Conservation (phyloP, 1,140 invertebrate genomes). For the Chironomus tepperi region DNA sequence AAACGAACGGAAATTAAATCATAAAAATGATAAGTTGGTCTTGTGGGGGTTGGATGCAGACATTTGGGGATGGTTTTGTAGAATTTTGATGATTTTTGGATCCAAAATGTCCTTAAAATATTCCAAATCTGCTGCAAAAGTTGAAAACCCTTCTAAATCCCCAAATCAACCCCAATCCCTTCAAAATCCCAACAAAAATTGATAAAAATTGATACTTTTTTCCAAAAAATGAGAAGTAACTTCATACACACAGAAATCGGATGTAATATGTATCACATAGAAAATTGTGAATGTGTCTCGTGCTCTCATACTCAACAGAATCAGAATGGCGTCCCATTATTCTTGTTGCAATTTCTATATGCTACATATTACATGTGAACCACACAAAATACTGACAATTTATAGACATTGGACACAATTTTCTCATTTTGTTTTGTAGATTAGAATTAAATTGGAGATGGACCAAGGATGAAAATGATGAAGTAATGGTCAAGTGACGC, state of each 20-base stretch:
- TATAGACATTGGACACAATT: conserved; percentile 3
- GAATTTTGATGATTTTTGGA: no score
- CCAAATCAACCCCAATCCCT: no score
- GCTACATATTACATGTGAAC: neutral
- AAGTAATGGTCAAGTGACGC: no score
- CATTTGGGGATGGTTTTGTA: no score
- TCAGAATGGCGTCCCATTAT: neutral
- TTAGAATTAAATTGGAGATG: neutral
- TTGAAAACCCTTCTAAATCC: no score
- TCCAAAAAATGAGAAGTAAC: neutral
- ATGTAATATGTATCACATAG: neutral
- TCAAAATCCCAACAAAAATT: no score
- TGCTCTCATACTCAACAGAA: neutral
- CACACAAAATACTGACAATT: neutral
- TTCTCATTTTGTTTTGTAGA: conserved; percentile 8
- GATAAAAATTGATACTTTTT: neutral
- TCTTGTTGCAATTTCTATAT: neutral
- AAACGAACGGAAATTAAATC: neutral
- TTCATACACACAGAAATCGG: neutral
- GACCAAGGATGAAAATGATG: no score
- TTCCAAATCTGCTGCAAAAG: no score
- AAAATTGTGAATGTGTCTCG: neutral
- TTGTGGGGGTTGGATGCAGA: no score
- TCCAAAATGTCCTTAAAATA: no score
- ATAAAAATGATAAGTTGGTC: neutral